Evolutionary conservation across 2,888 invertebrate genomes (phyloP).

Genomic region (Pachliopta kotzebuea): DNA sequence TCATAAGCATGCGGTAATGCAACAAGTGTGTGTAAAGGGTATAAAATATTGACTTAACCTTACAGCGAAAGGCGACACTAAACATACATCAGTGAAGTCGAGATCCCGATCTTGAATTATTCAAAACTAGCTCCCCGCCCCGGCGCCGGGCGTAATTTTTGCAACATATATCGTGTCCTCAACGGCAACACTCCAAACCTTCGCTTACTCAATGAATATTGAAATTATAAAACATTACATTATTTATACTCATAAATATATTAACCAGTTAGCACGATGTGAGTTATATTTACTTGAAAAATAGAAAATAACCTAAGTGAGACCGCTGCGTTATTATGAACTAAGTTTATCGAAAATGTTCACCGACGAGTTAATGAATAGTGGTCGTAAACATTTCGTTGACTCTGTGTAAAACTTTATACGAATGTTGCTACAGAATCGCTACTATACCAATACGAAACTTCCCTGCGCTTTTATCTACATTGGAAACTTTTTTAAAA

Average conservation of each 20-base stretch:
- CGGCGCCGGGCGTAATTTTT: neutral
- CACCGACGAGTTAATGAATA: conserved; percentile 8
- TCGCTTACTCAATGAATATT: no score
- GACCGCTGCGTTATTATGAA: neutral
- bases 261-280: neutral
- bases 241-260: no score
- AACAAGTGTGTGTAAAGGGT: conserved; percentile 2
- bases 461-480: neutral
- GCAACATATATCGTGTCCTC: neutral
- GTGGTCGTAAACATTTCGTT: conserved; percentile 13
- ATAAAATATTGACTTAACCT: conserved; percentile 1
- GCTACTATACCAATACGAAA: neutral
- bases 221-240: no score
- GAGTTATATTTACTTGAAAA: neutral
- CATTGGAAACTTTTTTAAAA: neutral
- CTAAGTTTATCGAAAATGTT: conserved; percentile 1
- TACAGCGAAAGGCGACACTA: conserved; percentile 1
- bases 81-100: conserved; percentile 2
- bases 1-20: neutral
- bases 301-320: neutral
- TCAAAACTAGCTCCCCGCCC: conserved; percentile 2
- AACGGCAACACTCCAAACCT: no score
- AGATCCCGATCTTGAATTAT: conserved; percentile 1
- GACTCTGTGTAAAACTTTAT: conserved; percentile 14
- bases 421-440: conserved; percentile 5